These are phyloP conservation scores for Panopea generosa DNA, from an alignment of 2,888 invertebrate genomes.

Conservation along the genomic window DNA sequence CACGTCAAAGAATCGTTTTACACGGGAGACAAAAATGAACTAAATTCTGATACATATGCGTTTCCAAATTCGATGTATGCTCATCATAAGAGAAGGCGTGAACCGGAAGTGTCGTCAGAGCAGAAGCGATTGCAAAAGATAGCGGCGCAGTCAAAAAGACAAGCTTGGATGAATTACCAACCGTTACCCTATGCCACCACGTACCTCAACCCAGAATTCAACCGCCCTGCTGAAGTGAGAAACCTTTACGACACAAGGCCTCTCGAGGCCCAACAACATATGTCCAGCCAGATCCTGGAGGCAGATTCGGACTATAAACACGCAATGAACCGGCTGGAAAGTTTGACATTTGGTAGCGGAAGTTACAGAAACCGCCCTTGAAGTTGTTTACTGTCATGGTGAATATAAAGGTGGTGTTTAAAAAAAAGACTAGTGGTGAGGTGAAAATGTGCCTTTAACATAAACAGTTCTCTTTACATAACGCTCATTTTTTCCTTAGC, in stretches of 20 bases:
- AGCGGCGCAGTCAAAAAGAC: constrained; percentile 38
- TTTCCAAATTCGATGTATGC: constrained; percentile 60
- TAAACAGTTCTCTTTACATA: too few species aligned
- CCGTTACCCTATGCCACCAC: constrained; percentile 70
- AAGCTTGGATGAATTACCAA: constrained; percentile 71
- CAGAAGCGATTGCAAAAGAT: constrained; percentile 35
- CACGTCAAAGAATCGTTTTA: constrained; percentile 18
- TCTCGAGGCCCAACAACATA: constrained; percentile 28
- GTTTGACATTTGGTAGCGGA: constrained; percentile 26
- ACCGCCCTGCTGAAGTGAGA: constrained; percentile 64
- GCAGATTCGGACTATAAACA: constrained; percentile 68
- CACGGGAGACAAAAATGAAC: constrained; percentile 22
- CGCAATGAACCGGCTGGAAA: constrained; percentile 71
- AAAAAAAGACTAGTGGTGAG: too few species aligned
- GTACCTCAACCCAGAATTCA: constrained; percentile 73
- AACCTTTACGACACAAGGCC: constrained; percentile 43
- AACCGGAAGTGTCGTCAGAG: constrained; percentile 18
- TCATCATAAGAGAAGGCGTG: constrained; percentile 14
- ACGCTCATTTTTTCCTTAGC: too few species aligned
- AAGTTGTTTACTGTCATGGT: not conserved
- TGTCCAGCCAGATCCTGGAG: constrained; percentile 59
- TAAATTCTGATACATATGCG: constrained; percentile 17
- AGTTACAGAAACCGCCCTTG: constrained; percentile 1
- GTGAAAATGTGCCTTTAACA: too few species aligned
- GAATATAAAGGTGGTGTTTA: too few species aligned